Base-by-base conservation (phyloP, 2,888 invertebrate genomes). In the Chromoteleia sp. region DNA sequence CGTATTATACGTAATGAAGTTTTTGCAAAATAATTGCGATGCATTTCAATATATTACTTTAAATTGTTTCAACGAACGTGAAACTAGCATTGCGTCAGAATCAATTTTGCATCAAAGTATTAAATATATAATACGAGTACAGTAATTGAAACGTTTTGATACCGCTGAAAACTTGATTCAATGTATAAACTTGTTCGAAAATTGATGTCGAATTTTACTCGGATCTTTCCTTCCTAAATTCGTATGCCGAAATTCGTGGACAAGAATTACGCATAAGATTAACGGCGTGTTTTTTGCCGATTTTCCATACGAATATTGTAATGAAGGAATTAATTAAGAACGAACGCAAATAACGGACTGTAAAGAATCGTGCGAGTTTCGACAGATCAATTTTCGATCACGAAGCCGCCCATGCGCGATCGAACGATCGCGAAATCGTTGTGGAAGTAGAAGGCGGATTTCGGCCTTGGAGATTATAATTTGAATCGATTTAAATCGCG, bases 401-500 rank as follows among this genome's bases (percentile, higher is more conserved):
- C 48, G 8, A 30, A 14, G 1, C 25, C 54, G 68, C 54, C 54
- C 41, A 56, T 19, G 54, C 36, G 12, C 8, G 17, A 48, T 25
- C 25, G 39, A 52, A 67, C 6, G 17, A 48, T 56, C 74, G 74
- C 45, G 41, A 75, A 75, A 61, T 19, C 14, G 33, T 45, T 17
- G 14, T 39, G 19, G 36, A 52, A 36, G 25, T 25, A 30, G 54
- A 12, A 76, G 59, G 50, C 41, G 58, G 52, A 54, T 59, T 68
- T 50, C 33, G 61, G 52, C 76, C 76, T 77, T 77, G 76, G 12
- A 25, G 10, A 12, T 19, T 15, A 25, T 12, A 17, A 77, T 68
- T 61, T 19, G 43, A 70, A 70, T 68, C n/a, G n/a, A n/a, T n/a
- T n/a, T n/a, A n/a, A n/a, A n/a, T n/a, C n/a, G n/a, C n/a, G n/a